Evolutionary conservation across 2,113 vertebrate species (phyloP), one percentile per base, ranked within the genome.

Genomic region (Alouatta palliata): DNA sequence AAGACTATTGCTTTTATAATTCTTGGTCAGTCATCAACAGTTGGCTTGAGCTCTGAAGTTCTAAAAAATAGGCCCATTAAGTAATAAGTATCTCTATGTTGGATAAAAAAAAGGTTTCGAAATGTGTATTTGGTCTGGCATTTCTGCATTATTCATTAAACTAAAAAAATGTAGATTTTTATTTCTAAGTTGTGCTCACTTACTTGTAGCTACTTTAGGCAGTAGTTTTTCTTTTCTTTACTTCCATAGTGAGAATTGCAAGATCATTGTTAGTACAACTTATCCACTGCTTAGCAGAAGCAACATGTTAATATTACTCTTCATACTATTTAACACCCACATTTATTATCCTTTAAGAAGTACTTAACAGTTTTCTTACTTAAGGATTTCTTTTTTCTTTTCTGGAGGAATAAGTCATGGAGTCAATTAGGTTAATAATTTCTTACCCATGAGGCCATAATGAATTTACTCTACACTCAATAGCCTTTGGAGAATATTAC

Each of bases 1-100:
- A 90, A 89, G 2, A 79, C 94, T 87, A 77, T 95, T 96, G 85
- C 87, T 87, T 89, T 84, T 94, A 85, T 97, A 90, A 94, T 91
- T 97, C 96, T 97, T 98, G 79, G 82, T 96, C 64, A 95, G 7
- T 96, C 75, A 95, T 93, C 88, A 92, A 12, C 77, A 32, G 11
- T 98, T 96, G 87, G 75, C 79, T 94, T 97, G 47, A 87, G 80
- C 84, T 83, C 17, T 54, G 61, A 96, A 92, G 52, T 79, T 40
- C 64, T 97, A 95, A 88, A 91, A 97, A 20, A 37, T 87, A 43
- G 95, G 3, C 79, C 98, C 79, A 40, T 54, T 97, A 89, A 96
- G 91, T 92, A 91, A 91, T 47, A 96, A 96, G 93, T 92, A 92
- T 32, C 19, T 98, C 43, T 79, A 97, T 20, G 4, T 45, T 97